Evolutionary conservation across 2,888 invertebrate genomes (phyloP), one percentile per base, ranked within the genome.

Genomic region (Boloria selene): DNA sequence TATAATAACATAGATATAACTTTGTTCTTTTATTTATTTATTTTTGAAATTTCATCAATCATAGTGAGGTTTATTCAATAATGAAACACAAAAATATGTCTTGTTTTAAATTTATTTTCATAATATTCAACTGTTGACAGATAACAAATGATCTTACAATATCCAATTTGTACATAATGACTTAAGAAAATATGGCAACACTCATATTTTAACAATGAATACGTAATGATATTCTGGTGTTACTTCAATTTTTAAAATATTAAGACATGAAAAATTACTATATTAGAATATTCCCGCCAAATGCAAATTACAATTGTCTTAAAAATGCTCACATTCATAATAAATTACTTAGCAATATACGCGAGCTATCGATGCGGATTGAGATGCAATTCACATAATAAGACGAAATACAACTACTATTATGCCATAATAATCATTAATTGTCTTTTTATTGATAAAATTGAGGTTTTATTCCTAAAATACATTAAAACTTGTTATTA

Each of bases 171-270:
- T 92, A 92, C 91, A 91, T 85, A 88, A 90, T 90, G 88, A 91
- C 91, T 91, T 91, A 91, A 90, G 88, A 91, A 89, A 90, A 91
- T 91, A 91, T 92, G 92, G 92, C 92, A 91, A 91, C 90, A 90
- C 88, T 88, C 88, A 88, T 88, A 87, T 89, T 87, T 87, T 85
- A 91, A 90, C 87, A 90, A 89, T 86, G 87, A 85, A 86, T 85
- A 87, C 82, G 77, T 79, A 81, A 82, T 67, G 72, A 65, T 67
- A 63, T 66, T 70, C 71, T 70, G 71, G 71, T 75, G 71, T 73
- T 67, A 70, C 68, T 68, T 68, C 38, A 63, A 71, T 52, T 56
- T 70, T 68, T 53, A 67, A 73, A 73, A 74, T 65, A 58, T 69
- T 68, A 70, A 69, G 60, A 70, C 64, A 59, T 51, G 53, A 67